Evolutionary conservation across 2,888 invertebrate species (phyloP), one percentile per base, ranked within the genome.

Genomic region (Lithosia quadra): DNA sequence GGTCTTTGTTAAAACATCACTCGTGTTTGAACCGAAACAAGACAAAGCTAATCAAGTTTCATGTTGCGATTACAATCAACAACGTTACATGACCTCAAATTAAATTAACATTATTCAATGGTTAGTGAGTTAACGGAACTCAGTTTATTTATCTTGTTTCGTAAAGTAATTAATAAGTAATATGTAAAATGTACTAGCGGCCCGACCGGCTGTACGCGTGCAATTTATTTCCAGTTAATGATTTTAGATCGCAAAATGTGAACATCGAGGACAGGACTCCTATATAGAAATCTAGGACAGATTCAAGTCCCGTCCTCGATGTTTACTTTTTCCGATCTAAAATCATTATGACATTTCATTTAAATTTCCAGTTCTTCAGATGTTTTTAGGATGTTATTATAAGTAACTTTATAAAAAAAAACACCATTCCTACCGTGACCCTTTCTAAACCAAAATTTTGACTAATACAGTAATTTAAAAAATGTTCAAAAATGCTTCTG

Each of bases 31-130:
- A 36, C 22, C 15, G 22, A 18, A 21, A 53, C 33, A 34, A 57
- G 62, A 65, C 57, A 67, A 57, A 63, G 57, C 49, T 85, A 84
- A 86, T 87, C 86, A 84, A 80, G 81, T 85, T 85, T 81, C 76
- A 76, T 81, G 75, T 81, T 77, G 78, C 83, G 85, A 87, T 88
- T 84, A 86, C 84, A 81, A 87, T 86, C 87, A 87, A 85, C 84
- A 81, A 84, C 56, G 28, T 57, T 81, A 78, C 83, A 77, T 85
- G 87, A 87, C 88, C 88, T 88, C 86, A 86, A 78, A 76, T 78
- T 68, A 77, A 83, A 87, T 85, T 85, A 85, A 83, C 77, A 78
- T 58, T 58, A 83, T 83, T 83, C 81, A 81, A 80, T 78, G 76
- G 74, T 74, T 76, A 73, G 65, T 22, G 61, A 68, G 56, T 70